A percentile compares a stretch with the other conserved stretches of the same genome.
Evolutionary conservation across 2,888 invertebrate species (phyloP).

Genomic region (Drosophila ochracea): DNA sequence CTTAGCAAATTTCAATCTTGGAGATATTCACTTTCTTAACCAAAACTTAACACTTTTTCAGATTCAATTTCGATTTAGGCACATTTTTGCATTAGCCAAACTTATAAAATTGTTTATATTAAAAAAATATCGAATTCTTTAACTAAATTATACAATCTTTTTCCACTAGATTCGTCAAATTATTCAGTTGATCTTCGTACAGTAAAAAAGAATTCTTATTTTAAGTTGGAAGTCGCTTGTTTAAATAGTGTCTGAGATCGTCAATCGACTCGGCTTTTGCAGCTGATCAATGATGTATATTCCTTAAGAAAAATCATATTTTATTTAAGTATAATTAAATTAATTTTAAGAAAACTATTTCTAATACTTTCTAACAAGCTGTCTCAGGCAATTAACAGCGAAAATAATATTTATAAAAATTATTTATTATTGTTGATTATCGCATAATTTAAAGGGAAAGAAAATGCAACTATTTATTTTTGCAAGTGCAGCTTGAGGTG

Average conservation of each 20-base stretch:
- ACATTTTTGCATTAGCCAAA: too few relatives aligned
- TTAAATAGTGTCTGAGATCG: too few relatives aligned
- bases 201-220: too few relatives aligned
- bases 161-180: neutral
- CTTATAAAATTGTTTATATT: too few relatives aligned
- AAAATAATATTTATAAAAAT: neutral
- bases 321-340: neutral
- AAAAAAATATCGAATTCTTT: neutral
- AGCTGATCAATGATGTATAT: too few relatives aligned
- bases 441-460: neutral
- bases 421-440: neutral
- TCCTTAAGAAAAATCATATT: neutral
- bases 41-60: too few relatives aligned
- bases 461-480: neutral
- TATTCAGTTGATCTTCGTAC: too few relatives aligned
- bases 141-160: neutral
- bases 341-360: neutral
- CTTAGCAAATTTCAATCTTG: neutral
- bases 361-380: too few relatives aligned
- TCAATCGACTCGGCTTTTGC: too few relatives aligned
- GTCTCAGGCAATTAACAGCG: too few relatives aligned
- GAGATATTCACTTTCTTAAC: neutral
- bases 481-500: slow-evolving; percentile 69
- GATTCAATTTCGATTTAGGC: too few relatives aligned
- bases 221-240: too few relatives aligned